These are phyloP conservation scores for Perccottus glenii DNA, from an alignment of 2,113 vertebrate genomes.

Conservation along the genomic window DNA sequence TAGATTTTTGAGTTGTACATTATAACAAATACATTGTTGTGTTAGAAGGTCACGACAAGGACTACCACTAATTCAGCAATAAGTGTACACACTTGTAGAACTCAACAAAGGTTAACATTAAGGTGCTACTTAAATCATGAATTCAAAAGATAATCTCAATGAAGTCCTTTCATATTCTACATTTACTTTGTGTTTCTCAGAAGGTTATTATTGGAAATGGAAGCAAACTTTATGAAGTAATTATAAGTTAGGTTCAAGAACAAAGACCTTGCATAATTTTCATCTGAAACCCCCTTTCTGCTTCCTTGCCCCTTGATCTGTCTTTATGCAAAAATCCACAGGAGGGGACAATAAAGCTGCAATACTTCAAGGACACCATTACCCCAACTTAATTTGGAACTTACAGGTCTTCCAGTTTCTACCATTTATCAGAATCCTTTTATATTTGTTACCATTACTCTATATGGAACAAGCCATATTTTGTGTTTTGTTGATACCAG, in stretches of 20 bases:
- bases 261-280: conserved; percentile 12
- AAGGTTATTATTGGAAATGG: conserved; percentile 7
- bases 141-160: not conserved
- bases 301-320: conserved; percentile 8
- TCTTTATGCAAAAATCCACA: conserved; percentile 11
- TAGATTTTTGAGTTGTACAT: not conserved
- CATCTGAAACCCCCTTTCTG: conserved; percentile 15
- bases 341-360: not conserved
- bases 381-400: not conserved
- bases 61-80: not conserved
- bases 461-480: too few species aligned
- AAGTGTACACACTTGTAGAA: too few species aligned
- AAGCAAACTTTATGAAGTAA: conserved; percentile 12
- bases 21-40: not conserved
- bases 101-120: not conserved
- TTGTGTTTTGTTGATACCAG: too few species aligned
- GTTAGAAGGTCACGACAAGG: not conserved
- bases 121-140: conserved; percentile 12
- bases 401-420: too few species aligned
- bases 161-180: conserved; percentile 1
- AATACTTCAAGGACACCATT: not conserved
- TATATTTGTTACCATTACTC: too few species aligned
- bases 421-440: too few species aligned
- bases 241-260: conserved; percentile 19
- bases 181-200: conserved; percentile 7